phyloP scores from a whole-genome alignment of 30 jellyfish, hydroid and myxozoan genomes.

The Hydractinia echinata region DNA sequence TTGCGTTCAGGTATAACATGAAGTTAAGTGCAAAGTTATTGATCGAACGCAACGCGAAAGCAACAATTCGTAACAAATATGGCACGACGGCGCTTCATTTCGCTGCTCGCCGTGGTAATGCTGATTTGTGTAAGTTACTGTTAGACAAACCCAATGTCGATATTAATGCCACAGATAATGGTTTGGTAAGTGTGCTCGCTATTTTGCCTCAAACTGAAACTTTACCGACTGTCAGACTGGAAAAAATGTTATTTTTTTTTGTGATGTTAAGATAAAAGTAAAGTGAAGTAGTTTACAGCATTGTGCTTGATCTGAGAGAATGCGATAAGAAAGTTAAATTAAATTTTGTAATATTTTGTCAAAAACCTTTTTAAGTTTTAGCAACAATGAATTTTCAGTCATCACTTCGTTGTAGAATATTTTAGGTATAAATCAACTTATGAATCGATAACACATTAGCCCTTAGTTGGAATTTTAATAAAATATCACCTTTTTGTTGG shows the following conservation, averaged over 20 bases:
- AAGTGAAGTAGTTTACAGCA: too few relatives aligned
- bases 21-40: slow-evolving; percentile 60
- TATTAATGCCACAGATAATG: slow-evolving; percentile 21
- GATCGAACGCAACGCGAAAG: slow-evolving; percentile 53
- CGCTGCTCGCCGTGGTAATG: slow-evolving; percentile 82
- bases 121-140: slow-evolving; percentile 50
- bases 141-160: slow-evolving; percentile 34
- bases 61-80: slow-evolving; percentile 38
- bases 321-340: too few relatives aligned
- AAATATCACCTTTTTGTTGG: too few relatives aligned
- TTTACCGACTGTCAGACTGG: not conserved
- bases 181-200: not conserved
- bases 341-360: too few relatives aligned
- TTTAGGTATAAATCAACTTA: too few relatives aligned
- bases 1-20: slow-evolving; percentile 54
- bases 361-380: too few relatives aligned
- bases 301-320: too few relatives aligned
- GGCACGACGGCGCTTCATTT: slow-evolving; percentile 88
- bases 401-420: too few relatives aligned
- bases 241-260: not conserved
- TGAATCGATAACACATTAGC: too few relatives aligned
- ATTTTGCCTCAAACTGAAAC: not conserved
- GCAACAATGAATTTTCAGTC: too few relatives aligned
- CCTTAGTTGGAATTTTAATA: too few relatives aligned
- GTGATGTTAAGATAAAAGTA: too few relatives aligned